Base-by-base conservation (phyloP, 2,888 invertebrate genomes). In the Unio delphinus region DNA sequence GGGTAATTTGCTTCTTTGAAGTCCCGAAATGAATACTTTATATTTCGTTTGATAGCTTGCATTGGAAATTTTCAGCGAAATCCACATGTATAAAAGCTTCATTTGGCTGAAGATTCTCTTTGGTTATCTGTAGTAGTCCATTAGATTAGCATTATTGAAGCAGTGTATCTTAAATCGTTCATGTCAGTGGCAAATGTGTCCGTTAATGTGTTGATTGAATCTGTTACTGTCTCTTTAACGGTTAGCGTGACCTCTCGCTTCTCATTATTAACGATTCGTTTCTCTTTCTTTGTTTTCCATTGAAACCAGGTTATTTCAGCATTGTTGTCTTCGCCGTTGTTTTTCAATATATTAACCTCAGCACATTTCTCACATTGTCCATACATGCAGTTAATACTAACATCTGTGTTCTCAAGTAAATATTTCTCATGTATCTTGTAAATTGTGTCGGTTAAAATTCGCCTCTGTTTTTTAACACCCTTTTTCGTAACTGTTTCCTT, bases 11-110 rank as follows among this genome's bases (percentile, higher is more conserved):
- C n/a, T 60, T 62, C 34, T 73, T 73, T 4, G 68, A 68, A 28
- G 70, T 70, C 20, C 73, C 68, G 64, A 67, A 70, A 26, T 73
- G 73, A 63, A 73, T 66, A 30, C 67, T 73, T n/a, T 73, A 70
- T 54, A 73, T 68, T 67, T 73, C 67, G n/a, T n/a, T 60, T 28
- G 67, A 18, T 45, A 63, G 7, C 55, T 69, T 73, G 17, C 69
- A 64, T 18, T 30, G 34, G 57, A 45, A 73, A 61, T 69, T 73
- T 57, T 73, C 72, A n/a, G 67, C n/a, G 54, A 73, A 69, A 61
- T 69, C 72, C 18, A 73, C 66, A 56, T 73, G 72, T 5, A 72
- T 61, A 7, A 72, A 18, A 23, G 28, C 64, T 62, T 71, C 68
- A 23, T 70, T 65, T 30, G 61, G 26, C 59, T 54, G 56, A 3